phyloP scores from a whole-genome alignment of 2,888 invertebrate species.

The Melipona beecheii region DNA sequence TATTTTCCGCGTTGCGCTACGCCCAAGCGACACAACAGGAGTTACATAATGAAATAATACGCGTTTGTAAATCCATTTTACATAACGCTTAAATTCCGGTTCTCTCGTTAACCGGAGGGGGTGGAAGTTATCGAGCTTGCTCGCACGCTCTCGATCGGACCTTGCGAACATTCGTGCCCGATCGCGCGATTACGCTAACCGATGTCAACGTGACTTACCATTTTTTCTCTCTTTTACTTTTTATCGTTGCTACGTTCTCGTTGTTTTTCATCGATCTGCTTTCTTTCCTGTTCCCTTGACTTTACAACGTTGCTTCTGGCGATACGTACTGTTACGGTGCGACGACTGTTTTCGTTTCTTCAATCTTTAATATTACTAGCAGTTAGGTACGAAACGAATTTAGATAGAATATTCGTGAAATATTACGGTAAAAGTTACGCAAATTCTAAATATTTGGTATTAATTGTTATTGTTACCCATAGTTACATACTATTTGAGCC shows the following conservation, averaged over 20 bases:
- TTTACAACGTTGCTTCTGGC: not conserved
- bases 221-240: not conserved
- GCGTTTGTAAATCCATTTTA: conserved; percentile 39
- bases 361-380: too few relatives aligned
- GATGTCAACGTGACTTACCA: conserved; percentile 7
- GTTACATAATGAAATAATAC: conserved; percentile 42
- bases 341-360: not conserved
- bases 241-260: not conserved
- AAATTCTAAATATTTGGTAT: too few relatives aligned
- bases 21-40: conserved; percentile 7
- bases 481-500: too few relatives aligned
- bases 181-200: conserved; percentile 4
- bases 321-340: not conserved
- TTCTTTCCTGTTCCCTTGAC: not conserved
- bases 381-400: too few relatives aligned
- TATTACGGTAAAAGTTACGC: too few relatives aligned
- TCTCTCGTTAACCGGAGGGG: not conserved
- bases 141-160: not conserved
- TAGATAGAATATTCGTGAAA: too few relatives aligned
- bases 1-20: conserved; percentile 25
- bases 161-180: conserved; percentile 8
- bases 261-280: not conserved
- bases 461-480: too few relatives aligned
- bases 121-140: conserved; percentile 20
- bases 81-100: conserved; percentile 36